These are phyloP conservation scores for Anarrhichthys ocellatus DNA, from an alignment of 2,113 vertebrate genomes.

Conservation along the genomic window DNA sequence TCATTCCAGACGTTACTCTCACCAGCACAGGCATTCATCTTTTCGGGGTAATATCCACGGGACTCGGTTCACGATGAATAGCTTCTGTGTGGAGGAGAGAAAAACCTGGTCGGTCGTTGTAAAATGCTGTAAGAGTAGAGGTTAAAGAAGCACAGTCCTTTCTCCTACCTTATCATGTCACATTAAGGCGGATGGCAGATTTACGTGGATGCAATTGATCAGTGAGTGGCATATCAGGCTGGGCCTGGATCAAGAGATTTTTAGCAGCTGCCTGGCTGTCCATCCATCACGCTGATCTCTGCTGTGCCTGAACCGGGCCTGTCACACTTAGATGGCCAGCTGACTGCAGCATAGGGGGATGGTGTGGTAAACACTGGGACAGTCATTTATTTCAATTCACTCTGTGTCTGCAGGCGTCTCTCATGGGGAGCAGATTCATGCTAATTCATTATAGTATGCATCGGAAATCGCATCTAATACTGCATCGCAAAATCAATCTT, in stretches of 20 bases:
- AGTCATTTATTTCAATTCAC: conserved; percentile 78
- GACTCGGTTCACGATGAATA: conserved; percentile 23
- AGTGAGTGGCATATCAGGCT: conserved; percentile 70
- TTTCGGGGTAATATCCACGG: conserved; percentile 45
- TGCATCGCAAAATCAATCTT: conserved; percentile 68
- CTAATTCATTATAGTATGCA: conserved; percentile 75
- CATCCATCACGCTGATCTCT: conserved; percentile 78
- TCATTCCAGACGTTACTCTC: conserved; percentile 52
- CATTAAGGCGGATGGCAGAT: conserved; percentile 64
- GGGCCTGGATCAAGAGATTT: conserved; percentile 75
- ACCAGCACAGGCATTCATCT: conserved; percentile 52
- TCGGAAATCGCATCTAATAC: conserved; percentile 73
- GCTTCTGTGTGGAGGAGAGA: not conserved
- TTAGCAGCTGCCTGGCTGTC: conserved; percentile 78
- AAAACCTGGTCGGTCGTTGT: conserved; percentile 20
- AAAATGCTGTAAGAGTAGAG: conserved; percentile 41
- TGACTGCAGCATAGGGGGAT: conserved; percentile 52
- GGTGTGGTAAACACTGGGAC: conserved; percentile 62
- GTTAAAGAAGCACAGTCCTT: conserved; percentile 39
- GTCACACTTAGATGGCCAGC: conserved; percentile 72
- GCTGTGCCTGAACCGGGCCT: conserved; percentile 51
- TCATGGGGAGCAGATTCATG: conserved; percentile 69
- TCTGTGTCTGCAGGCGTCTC: conserved; percentile 55
- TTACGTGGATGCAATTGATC: conserved; percentile 73
- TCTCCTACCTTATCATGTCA: conserved; percentile 40